A percentile compares a stretch with the other conserved stretches of the same genome.
phyloP scores from a whole-genome alignment of 2,888 invertebrate species.

The Ganaspis brasiliensis region DNA sequence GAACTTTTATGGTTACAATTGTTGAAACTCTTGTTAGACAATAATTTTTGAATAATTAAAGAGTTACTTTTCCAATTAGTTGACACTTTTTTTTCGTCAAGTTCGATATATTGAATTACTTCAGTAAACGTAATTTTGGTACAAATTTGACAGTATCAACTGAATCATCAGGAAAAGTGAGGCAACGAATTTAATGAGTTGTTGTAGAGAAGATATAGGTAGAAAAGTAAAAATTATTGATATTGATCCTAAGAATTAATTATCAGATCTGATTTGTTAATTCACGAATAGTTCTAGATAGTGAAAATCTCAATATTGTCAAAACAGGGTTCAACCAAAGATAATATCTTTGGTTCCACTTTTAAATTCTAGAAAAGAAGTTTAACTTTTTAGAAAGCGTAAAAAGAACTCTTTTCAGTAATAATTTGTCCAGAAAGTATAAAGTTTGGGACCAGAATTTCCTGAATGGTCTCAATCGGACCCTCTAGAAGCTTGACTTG shows the following conservation, averaged over 20 bases:
- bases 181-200: constrained; percentile 5
- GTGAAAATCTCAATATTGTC: background rate
- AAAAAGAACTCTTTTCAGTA: background rate
- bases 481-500: background rate
- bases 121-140: constrained; percentile 4
- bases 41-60: background rate
- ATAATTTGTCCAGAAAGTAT: background rate
- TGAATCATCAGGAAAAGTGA: constrained; percentile 2
- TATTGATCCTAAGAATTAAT: background rate
- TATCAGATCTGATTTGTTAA: background rate
- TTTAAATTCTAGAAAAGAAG: background rate
- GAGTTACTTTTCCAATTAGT: background rate
- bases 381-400: background rate
- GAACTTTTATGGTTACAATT: background rate
- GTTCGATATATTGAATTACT: constrained; percentile 16
- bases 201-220: background rate
- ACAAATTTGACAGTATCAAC: background rate
- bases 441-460: background rate
- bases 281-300: background rate
- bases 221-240: background rate
- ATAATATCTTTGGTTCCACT: too few species aligned
- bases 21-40: background rate
- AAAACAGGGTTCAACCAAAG: too few species aligned
- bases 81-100: background rate
- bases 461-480: constrained; percentile 6